These are phyloP conservation scores for Lanius ludovicianus DNA, from an alignment of 2,113 vertebrate genomes.

Conservation along the genomic window DNA sequence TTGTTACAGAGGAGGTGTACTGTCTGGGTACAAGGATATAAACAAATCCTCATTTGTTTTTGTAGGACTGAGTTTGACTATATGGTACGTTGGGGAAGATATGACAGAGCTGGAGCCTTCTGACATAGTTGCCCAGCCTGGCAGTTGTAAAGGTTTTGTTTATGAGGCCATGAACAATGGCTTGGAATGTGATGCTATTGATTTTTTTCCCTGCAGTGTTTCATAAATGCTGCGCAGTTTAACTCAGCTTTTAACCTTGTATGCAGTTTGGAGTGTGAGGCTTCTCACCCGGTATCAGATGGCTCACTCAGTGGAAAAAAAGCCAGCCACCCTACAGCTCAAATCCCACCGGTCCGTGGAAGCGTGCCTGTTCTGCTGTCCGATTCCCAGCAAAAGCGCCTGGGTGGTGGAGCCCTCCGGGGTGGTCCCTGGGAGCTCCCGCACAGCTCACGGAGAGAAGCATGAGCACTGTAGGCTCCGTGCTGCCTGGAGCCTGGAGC, in stretches of 20 bases:
- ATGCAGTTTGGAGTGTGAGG: neutral
- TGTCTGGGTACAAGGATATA: neutral
- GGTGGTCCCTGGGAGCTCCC: neutral
- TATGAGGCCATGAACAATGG: neutral
- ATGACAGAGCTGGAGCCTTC: neutral
- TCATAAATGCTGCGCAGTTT: slow-evolving; percentile 6
- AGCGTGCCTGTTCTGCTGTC: neutral
- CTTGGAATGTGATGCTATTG: slow-evolving; percentile 13
- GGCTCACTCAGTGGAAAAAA: neutral
- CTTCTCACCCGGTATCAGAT: neutral
- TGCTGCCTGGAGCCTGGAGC: neutral
- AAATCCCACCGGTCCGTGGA: neutral
- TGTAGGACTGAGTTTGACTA: neutral
- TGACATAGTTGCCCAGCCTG: neutral
- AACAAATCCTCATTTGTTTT: neutral
- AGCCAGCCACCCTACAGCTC: neutral
- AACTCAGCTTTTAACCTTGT: neutral
- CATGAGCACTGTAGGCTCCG: rapidly evolving
- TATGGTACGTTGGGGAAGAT: neutral
- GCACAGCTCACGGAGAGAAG: neutral
- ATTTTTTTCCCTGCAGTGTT: slow-evolving; percentile 1
- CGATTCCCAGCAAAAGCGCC: rapidly evolving
- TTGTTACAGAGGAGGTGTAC: neutral
- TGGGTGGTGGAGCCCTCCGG: neutral
- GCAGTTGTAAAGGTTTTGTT: neutral